phyloP scores from a whole-genome alignment of 2,797 vertebrate genomes.

The Spinibarbus caldwelli region DNA sequence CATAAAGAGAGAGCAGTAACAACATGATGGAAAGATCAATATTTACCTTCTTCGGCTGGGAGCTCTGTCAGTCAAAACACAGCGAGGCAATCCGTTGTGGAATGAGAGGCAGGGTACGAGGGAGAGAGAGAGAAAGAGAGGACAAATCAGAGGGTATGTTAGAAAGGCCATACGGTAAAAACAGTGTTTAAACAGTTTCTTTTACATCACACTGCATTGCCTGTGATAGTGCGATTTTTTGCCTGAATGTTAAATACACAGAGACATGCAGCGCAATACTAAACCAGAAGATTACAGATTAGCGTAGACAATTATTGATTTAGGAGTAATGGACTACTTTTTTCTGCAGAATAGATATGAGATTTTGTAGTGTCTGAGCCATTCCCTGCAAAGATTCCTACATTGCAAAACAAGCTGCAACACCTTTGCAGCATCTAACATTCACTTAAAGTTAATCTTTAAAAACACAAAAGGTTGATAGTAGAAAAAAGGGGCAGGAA shows the following conservation, averaged over 20 bases:
- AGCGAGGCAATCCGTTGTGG: constrained; percentile 57
- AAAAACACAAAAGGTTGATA: background rate
- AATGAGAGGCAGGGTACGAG: constrained; percentile 46
- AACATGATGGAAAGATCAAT: constrained; percentile 75
- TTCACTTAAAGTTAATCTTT: background rate
- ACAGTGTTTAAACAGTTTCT: constrained; percentile 61
- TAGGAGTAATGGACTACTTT: constrained; percentile 19
- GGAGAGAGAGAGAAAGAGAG: constrained; percentile 22
- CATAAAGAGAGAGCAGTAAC: constrained; percentile 62
- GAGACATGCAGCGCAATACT: constrained; percentile 35
- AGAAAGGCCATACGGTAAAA: constrained; percentile 34
- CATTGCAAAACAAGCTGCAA: background rate
- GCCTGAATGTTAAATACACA: constrained; percentile 50
- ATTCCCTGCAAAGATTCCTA: background rate
- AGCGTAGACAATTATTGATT: constrained; percentile 37
- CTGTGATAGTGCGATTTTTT: constrained; percentile 9
- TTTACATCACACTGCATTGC: constrained; percentile 6
- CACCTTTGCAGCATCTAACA: background rate
- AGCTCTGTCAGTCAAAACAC: constrained; percentile 82
- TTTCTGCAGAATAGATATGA: constrained; percentile 18
- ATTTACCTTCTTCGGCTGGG: constrained; percentile 94
- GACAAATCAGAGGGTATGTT: constrained; percentile 36
- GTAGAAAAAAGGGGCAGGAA: background rate
- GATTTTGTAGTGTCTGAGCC: background rate
- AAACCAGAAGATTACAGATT: constrained; percentile 32